These are phyloP conservation scores for Pomacea canaliculata DNA, from an alignment of 2,888 invertebrate species.

Conservation along the genomic window DNA sequence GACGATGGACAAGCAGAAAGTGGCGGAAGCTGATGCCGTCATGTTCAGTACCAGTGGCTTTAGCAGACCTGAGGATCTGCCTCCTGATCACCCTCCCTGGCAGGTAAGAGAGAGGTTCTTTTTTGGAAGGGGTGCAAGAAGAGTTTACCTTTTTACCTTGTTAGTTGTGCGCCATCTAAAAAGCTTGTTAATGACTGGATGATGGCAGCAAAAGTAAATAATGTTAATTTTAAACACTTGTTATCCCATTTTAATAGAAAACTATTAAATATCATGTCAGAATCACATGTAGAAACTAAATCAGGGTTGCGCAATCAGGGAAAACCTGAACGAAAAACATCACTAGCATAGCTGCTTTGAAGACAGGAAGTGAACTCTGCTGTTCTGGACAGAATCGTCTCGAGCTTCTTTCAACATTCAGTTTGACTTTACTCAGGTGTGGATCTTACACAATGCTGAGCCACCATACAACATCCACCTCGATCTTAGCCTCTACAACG, in stretches of 20 bases:
- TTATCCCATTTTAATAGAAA: too few species aligned
- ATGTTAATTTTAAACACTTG: too few species aligned
- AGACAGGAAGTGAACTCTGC: too few species aligned
- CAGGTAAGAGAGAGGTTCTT: constrained; percentile 6
- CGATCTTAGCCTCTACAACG: constrained; percentile 6
- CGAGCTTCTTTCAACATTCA: background rate
- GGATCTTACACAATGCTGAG: constrained; percentile 30
- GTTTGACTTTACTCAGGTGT: constrained; percentile 15
- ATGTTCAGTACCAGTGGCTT: constrained; percentile 11
- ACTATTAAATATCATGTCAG: too few species aligned
- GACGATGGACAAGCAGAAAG: background rate
- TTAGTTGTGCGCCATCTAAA: too few species aligned
- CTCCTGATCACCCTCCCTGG: constrained; percentile 3
- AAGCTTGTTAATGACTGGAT: too few species aligned
- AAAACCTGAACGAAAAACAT: too few species aligned
- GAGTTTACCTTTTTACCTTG: too few species aligned
- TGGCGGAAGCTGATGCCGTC: constrained; percentile 12
- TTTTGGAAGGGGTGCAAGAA: background rate
- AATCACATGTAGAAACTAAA: too few species aligned
- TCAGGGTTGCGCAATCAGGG: too few species aligned
- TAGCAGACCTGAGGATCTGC: constrained; percentile 5
- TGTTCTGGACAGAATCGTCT: background rate
- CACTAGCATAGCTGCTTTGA: too few species aligned
- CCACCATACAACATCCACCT: constrained; percentile 25
- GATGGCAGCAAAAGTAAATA: too few species aligned